Conservation (phyloP, 2,888 invertebrate genomes). For the Camponotus fellah region DNA sequence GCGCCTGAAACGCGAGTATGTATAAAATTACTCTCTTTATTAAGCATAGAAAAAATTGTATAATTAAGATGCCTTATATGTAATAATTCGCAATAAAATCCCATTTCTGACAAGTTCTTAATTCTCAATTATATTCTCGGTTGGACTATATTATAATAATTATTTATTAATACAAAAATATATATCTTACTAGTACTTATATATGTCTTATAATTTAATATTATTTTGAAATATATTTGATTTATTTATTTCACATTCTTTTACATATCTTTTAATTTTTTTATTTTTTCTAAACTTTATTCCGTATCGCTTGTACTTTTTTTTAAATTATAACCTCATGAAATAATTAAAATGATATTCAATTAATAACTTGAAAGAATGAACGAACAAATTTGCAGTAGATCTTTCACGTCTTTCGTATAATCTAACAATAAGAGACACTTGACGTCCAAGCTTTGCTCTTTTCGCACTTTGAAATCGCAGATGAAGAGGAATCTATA, state of each 20-base stretch:
- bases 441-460: neutral
- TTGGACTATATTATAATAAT: neutral
- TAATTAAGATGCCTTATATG: neutral
- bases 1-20: neutral
- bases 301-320: neutral
- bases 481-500: neutral
- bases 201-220: neutral
- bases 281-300: neutral
- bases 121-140: neutral
- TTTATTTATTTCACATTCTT: neutral
- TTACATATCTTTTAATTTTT: neutral
- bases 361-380: constrained; percentile 1
- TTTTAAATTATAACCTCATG: neutral
- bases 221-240: neutral
- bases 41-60: neutral
- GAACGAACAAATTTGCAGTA: constrained; percentile 13
- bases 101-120: neutral
- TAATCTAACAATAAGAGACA: neutral
- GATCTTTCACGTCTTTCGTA: neutral
- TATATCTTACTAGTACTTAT: neutral
- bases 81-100: neutral
- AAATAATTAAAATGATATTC: neutral
- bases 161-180: constrained; percentile 5
- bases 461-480: neutral
- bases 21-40: neutral